Evolutionary conservation across 2,888 invertebrate species (phyloP), one percentile per base, ranked within the genome.

Genomic region (Leptarthrus brevirostris): DNA sequence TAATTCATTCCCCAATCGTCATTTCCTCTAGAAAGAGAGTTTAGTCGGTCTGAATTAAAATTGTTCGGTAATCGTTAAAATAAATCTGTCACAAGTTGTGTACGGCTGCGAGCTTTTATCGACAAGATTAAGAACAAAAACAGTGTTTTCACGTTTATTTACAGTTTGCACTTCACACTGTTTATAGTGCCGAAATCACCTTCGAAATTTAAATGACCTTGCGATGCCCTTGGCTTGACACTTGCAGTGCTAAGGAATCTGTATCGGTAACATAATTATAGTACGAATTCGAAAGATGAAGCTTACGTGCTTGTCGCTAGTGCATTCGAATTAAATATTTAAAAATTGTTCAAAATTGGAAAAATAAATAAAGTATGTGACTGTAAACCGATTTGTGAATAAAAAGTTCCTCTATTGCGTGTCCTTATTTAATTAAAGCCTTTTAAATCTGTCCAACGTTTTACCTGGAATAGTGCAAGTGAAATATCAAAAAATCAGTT

Each of bases 201-300:
- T 61, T 36, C 36, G 36, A 36, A 20, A 36, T 61, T 71, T 54
- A 70, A 77, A 81, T 80, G 84, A 84, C 84, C 85, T 84, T 84
- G 84, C 80, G 81, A 83, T 82, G 84, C 83, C 84, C 84, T 84
- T 84, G 84, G 40, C 12, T 40, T 61, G 36, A 40, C 40, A 61
- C 61, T 20, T 61, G 40, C 61, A 61, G 18, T 56, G 56, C 56
- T 8, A 56, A 56, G 26, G 30, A 30, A 26, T n/a, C 16, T 26
- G 16, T 26, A 26, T 24, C 24, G 30, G 30, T 30, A 6, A 30
- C 8, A 30, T 30, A 26, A 16, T 26, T 16, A 56, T 56, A 26
- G 56, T 34, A 56, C 56, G 56, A 56, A 56, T 24, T 10, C 26
- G 56, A 30, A 16, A 26, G 24, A 56, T 56, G 56, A 26, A 30